These are phyloP conservation scores for Spheniscus mendiculus DNA, from an alignment of 2,113 vertebrate genomes.

Conservation along the genomic window DNA sequence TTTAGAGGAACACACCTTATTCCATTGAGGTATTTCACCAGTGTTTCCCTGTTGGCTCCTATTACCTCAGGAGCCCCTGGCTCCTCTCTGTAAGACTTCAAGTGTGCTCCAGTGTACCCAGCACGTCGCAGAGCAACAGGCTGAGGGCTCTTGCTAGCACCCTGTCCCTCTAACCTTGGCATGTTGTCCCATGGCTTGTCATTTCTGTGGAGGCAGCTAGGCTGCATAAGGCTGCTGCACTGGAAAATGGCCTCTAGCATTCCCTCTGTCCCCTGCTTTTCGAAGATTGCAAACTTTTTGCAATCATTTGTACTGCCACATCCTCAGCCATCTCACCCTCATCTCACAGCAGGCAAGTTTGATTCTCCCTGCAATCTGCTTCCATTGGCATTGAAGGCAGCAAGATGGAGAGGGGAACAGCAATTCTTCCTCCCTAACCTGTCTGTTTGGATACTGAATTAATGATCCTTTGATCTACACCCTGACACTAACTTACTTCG, in stretches of 20 bases:
- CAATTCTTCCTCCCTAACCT: neutral
- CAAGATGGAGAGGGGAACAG: neutral
- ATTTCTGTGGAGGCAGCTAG: neutral
- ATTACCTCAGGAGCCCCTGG: neutral
- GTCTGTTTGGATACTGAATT: neutral
- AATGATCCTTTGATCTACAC: neutral
- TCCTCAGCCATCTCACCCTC: neutral
- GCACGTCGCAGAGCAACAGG: neutral
- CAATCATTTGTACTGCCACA: neutral
- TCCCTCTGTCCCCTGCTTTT: neutral
- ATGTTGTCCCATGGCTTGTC: neutral
- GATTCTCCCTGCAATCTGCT: neutral
- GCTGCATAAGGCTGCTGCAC: neutral
- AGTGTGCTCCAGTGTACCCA: neutral
- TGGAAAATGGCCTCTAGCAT: neutral
- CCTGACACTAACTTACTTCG: neutral
- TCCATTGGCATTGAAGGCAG: neutral
- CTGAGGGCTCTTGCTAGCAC: neutral
- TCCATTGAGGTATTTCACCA: neutral
- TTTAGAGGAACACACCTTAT: neutral
- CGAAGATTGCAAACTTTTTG: neutral
- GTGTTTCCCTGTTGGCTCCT: neutral
- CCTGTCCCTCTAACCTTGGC: neutral
- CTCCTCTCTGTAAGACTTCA: neutral
- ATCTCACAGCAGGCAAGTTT: neutral